Evolutionary conservation across 2,888 invertebrate genomes (phyloP), one percentile per base, ranked within the genome.

Genomic region (Vandiemenella viatica): DNA sequence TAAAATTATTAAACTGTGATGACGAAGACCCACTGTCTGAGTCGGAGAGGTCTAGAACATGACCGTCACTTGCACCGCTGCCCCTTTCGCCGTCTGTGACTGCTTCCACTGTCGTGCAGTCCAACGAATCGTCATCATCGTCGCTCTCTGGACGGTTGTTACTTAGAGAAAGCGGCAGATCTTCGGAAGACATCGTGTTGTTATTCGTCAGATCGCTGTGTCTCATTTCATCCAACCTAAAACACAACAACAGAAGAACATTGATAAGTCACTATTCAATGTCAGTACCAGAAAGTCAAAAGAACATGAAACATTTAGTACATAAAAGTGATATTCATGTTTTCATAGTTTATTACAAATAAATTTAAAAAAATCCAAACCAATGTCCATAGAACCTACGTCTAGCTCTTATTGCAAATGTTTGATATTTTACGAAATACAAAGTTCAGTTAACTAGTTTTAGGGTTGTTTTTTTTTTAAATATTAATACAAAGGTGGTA

Each of bases 41-140:
- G 42, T 73, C 67, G 18, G 72, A 73, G 53, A 73, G 63, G 58
- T 74, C 76, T 17, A 68, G n/a, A n/a, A n/a, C n/a, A n/a, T n/a
- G n/a, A n/a, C n/a, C 70, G 61, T 75, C 71, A 61, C 79, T 80
- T 61, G 48, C 45, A 10, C 73, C 71, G 53, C 79, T 76, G 62
- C 80, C 73, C 65, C 77, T 79, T 57, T 80, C 77, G 60, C 81
- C 80, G 61, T 79, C 52, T 2, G 80, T 79, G 60, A 79, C 77
- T 55, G 79, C 78, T 37, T 37, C n/a, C 38, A 37, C 16, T 18
- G 42, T 26, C 17, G 38, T 45, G 19, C 63, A 59, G 53, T 63
- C 63, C 60, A 58, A 66, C 56, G 65, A 67, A 48, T 67, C 65
- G 45, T 79, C 78, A 48, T 72, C 73, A 5, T 76, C 78, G 48